These are phyloP conservation scores for Hippoglossus stenolepis DNA, from an alignment of 2,113 vertebrate species.

Conservation along the genomic window DNA sequence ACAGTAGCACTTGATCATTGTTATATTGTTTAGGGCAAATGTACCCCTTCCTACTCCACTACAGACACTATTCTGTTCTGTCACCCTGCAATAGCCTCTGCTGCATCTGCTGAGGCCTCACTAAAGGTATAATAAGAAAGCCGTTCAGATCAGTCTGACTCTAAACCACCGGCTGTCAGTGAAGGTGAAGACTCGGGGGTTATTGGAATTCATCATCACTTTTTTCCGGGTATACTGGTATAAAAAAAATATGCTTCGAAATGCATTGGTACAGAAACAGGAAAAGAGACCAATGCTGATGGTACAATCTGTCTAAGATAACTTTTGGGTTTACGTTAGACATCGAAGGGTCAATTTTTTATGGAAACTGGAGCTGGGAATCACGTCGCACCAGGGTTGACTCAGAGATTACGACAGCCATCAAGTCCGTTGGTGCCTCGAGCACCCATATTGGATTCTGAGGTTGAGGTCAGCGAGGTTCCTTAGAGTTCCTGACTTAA, in stretches of 20 bases:
- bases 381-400: too few species aligned
- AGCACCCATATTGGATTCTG: too few species aligned
- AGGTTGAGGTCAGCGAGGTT: too few species aligned
- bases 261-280: too few species aligned
- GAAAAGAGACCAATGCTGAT: too few species aligned
- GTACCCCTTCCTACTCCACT: neutral
- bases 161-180: neutral
- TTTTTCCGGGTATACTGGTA: neutral
- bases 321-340: neutral
- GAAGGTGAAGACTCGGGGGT: neutral
- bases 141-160: neutral
- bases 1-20: too few species aligned
- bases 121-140: neutral
- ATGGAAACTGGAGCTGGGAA: too few species aligned
- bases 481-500: too few species aligned
- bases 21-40: neutral
- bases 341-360: neutral
- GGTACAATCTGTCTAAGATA: too few species aligned
- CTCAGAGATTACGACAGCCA: too few species aligned
- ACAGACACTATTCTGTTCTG: neutral
- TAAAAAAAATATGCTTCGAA: neutral
- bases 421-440: too few species aligned
- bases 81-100: neutral
- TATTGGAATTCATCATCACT: neutral
- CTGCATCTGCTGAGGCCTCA: neutral